Evolutionary conservation across 2,888 invertebrate species (phyloP), one percentile per base, ranked within the genome.

Genomic region (Cataglyphis cursor): DNA sequence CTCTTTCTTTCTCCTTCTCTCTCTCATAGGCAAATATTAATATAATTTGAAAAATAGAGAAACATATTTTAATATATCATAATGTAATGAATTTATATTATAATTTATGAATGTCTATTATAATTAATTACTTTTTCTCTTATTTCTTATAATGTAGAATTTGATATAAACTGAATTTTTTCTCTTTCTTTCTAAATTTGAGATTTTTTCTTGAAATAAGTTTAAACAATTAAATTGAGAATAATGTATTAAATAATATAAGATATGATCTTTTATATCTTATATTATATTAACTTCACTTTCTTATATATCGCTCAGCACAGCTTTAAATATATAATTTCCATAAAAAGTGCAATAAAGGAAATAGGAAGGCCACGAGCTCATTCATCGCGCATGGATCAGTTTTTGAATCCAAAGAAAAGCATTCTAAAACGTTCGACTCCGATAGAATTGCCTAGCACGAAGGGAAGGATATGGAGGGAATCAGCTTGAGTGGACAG

Each of bases 261-360:
- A 78, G 70, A 59, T 5, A 21, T 6, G 4, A 35, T 9, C 31
- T 41, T 44, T 81, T 81, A n/a, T 8, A n/a, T n/a, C 8, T 8
- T 51, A n/a, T 51, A n/a, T 51, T 15, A 48, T 18, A 21, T 57
- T 74, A 51, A 57, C 57, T 21, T 24, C 44, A 18, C 62, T 48
- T 31, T 15, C 24, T 24, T 24, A 24, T 59, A 28, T 44, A 9
- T 35, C 5, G 5, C 10, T 48, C n/a, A 44, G 5, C 28, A 73
- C 62, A 76, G 24, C 24, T 80, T 38, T 15, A 28, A 59, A 54
- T 35, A 18, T n/a, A 24, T 61, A 80, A 83, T 87, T 83, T 85
- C 35, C 87, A 88, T 89, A 82, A 81, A 82, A 61, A 48, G 54
- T 21, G 44, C n/a, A 78, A 78, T 74, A 81, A 84, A 78, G 61